phyloP scores from a whole-genome alignment of 2,888 invertebrate species.

The Psylliodes chrysocephalus region DNA sequence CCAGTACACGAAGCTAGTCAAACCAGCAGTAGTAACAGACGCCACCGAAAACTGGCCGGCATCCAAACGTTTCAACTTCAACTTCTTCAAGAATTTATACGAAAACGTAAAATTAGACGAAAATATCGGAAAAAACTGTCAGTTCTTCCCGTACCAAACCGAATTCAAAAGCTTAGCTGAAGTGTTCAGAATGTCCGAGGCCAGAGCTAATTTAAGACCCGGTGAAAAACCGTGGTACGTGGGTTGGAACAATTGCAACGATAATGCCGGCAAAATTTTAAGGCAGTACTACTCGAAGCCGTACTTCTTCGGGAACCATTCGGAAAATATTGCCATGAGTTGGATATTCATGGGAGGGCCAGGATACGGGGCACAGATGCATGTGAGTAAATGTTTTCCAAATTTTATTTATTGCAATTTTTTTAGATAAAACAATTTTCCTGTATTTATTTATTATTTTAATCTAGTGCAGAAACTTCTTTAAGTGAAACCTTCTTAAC shows the following conservation, averaged over 20 bases:
- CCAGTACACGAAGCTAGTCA: conserved; percentile 78
- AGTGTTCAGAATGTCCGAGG: conserved; percentile 82
- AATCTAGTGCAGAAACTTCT: no score
- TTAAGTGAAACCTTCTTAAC: no score
- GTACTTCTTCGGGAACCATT: conserved; percentile 86
- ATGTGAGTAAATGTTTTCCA: conserved; percentile 75
- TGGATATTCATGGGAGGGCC: conserved; percentile 98
- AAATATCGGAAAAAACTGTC: conserved; percentile 68
- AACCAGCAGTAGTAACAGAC: conserved; percentile 87
- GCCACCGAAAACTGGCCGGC: conserved; percentile 87
- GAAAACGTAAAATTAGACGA: conserved; percentile 37
- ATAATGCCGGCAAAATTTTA: conserved; percentile 79
- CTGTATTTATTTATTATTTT: no score
- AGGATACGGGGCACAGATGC: conserved; percentile 95
- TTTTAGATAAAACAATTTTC: no score
- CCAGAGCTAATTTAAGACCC: conserved; percentile 70
- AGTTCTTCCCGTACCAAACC: conserved; percentile 94
- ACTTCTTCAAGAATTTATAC: conserved; percentile 86
- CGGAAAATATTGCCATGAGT: conserved; percentile 90
- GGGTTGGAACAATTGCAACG: conserved; percentile 94
- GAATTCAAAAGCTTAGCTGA: conserved; percentile 82
- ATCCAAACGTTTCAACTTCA: conserved; percentile 70
- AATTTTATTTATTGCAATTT: no score
- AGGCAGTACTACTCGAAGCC: conserved; percentile 84
- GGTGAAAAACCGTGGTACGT: conserved; percentile 71